Evolutionary conservation across 2,113 vertebrate species (phyloP).

Genomic region (Lepidothrix coronata): DNA sequence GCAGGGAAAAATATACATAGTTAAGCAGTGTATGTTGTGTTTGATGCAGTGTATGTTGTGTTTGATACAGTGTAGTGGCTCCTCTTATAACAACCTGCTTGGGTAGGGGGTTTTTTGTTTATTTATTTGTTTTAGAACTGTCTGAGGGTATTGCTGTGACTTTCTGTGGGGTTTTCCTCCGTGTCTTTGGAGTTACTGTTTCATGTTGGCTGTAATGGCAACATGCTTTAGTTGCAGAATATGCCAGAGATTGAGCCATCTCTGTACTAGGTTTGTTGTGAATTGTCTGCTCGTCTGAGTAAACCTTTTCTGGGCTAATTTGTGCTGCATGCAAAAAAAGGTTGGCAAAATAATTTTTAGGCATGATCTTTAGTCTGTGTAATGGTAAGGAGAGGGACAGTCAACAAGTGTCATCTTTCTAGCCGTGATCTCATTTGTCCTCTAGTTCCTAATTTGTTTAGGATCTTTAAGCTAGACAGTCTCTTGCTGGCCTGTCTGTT

Average conservation of each 20-base stretch:
- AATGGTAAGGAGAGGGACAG: neutral
- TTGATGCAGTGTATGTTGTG: neutral
- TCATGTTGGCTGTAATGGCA: neutral
- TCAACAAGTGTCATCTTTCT: neutral
- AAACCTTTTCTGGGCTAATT: neutral
- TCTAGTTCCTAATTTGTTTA: neutral
- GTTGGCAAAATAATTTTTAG: neutral
- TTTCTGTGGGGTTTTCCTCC: neutral
- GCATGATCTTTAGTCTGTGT: neutral
- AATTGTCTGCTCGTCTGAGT: neutral
- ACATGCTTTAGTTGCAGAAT: neutral
- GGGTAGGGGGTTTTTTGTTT: neutral
- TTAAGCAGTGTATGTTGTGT: neutral
- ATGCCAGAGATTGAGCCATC: neutral
- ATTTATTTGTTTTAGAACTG: neutral
- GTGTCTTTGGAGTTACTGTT: neutral
- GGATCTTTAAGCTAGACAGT: neutral
- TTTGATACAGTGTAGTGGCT: neutral
- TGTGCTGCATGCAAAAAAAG: neutral
- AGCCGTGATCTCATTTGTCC: neutral
- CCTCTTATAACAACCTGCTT: neutral
- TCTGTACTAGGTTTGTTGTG: neutral
- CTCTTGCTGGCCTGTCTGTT: neutral
- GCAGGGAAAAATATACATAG: neutral
- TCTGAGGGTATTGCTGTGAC: neutral